Percentiles rank a stretch among this genome's conserved stretches.
phyloP scores from a whole-genome alignment of 2,888 invertebrate species.

The Drosophila paucipuncta region DNA sequence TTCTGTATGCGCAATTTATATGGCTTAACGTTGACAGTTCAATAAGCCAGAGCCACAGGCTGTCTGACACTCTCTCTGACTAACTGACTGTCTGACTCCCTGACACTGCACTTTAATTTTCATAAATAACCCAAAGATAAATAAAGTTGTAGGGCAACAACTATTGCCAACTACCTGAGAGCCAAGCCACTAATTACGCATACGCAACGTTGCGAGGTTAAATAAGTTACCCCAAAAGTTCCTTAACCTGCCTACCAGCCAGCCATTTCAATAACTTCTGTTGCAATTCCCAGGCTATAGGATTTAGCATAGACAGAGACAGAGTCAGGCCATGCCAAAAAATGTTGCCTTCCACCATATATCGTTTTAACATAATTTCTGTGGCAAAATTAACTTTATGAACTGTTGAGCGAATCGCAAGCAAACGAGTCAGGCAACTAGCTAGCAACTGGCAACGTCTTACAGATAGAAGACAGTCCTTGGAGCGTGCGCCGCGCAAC shows the following conservation, averaged over 20 bases:
- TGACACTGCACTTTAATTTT: conserved; percentile 68
- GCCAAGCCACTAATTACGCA: conserved; percentile 79
- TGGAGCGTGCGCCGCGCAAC: conserved; percentile 69
- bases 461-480: conserved; percentile 43
- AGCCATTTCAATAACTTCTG: conserved; percentile 77
- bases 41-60: conserved; percentile 61
- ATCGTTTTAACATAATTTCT: conserved; percentile 83
- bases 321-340: conserved; percentile 40
- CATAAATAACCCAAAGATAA: conserved; percentile 70
- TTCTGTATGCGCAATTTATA: conserved; percentile 70
- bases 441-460: conserved; percentile 18
- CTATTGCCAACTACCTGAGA: conserved; percentile 64
- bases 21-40: conserved; percentile 81
- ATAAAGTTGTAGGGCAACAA: conserved; percentile 53
- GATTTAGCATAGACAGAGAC: conserved; percentile 30
- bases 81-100: conserved; percentile 4
- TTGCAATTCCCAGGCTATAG: conserved; percentile 64
- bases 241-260: conserved; percentile 62
- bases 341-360: conserved; percentile 66
- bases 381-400: conserved; percentile 83
- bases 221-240: conserved; percentile 68
- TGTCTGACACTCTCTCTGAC: neutral
- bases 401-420: conserved; percentile 77
- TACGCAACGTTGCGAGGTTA: conserved; percentile 69
- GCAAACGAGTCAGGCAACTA: conserved; percentile 22